Conservation (phyloP, 2,113 vertebrate species). For the Triplophysa dalaica region DNA sequence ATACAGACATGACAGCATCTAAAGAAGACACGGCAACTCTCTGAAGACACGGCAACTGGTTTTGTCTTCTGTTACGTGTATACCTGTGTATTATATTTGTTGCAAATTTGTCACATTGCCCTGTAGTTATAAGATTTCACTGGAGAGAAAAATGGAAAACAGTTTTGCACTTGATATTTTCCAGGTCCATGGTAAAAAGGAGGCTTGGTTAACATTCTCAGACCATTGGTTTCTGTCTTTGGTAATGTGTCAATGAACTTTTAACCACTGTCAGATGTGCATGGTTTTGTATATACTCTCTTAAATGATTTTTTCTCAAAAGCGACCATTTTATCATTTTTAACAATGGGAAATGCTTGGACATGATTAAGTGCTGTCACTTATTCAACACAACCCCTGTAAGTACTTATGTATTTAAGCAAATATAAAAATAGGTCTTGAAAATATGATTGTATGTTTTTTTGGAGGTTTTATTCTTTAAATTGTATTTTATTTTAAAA, state of each 20-base stretch:
- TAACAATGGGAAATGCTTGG: not conserved
- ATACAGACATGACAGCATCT: not conserved
- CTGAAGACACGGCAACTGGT: not conserved
- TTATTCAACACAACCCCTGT: not conserved
- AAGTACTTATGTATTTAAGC: not conserved
- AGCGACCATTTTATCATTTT: no score
- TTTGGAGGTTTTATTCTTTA: constrained; percentile 26
- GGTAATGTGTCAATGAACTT: constrained; percentile 53
- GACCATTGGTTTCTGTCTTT: constrained; percentile 62
- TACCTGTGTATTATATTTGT: not conserved
- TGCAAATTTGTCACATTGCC: not conserved
- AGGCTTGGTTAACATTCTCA: constrained; percentile 63
- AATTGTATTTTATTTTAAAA: constrained; percentile 81
- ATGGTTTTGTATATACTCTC: constrained; percentile 15
- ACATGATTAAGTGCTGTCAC: not conserved
- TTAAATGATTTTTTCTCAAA: not conserved
- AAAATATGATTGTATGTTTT: not conserved
- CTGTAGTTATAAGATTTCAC: constrained; percentile 31
- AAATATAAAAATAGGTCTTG: not conserved
- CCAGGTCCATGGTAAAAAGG: constrained; percentile 67
- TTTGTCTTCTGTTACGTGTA: not conserved
- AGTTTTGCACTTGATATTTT: constrained; percentile 69
- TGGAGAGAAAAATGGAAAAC: constrained; percentile 29
- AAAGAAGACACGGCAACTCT: no score
- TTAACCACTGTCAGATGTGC: constrained; percentile 51